Base-by-base conservation (phyloP, 2,888 invertebrate species). In the Dinocampus coccinellae region DNA sequence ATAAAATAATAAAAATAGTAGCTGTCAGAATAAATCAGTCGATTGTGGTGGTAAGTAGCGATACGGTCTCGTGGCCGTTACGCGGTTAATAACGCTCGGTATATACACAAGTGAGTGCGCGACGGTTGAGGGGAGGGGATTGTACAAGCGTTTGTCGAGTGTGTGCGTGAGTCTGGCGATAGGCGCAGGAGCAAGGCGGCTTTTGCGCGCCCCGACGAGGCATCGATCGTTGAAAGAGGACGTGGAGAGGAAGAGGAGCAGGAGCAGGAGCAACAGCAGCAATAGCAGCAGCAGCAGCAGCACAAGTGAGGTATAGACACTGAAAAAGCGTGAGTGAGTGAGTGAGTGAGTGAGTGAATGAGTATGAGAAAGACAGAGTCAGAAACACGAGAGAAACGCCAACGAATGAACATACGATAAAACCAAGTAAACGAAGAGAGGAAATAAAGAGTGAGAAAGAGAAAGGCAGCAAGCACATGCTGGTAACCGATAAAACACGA, bases 121-220 rank as follows among this genome's bases (percentile, higher is more conserved):
- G 67, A 68, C 72, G 62, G 64, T 29, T 29, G 3, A 7, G 7
- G 33, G 26, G 63, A 52, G 65, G 33, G 66, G 42, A 16, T 66
- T 13, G 22, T 39, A 47, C 47, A 57, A 29, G 57, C 29, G 16
- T 39, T 33, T 67, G 29, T 55, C 52, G 42, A 47, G 52, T 70
- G 52, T 16, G 34, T 55, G 65, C 16, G 74, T 70, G 58, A 33
- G 70, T 69, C 68, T 71, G 72, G 55, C 76, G 73, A 73, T 77
- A 75, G 77, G 77, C 77, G 77, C 77, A 77, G 77, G 76, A 77
- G 77, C n/a, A n/a, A n/a, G n/a, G n/a, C 77, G 55, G 65, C 53
- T 42, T 62, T 36, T 22, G 42, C 62, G 29, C 29, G 73, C 73
- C 33, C 10, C 33, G 63, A 53, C 69, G 73, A 69, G 57, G 70